These are phyloP conservation scores for Diachasmimorpha longicaudata DNA, from an alignment of 1,140 invertebrate genomes.

Conservation along the genomic window DNA sequence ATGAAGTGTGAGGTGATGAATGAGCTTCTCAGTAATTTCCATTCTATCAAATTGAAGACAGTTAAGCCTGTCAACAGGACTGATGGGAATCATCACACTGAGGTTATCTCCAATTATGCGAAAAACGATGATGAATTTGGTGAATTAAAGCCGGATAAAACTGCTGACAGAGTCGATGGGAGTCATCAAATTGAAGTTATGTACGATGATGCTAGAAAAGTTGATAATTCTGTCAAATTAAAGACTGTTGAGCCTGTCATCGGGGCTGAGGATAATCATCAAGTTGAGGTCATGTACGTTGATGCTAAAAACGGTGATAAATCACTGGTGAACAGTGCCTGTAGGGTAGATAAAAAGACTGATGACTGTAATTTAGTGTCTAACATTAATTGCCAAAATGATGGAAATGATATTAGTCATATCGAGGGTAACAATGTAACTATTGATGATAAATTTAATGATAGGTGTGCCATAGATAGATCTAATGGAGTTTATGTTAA, in stretches of 20 bases:
- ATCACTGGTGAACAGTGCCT: constrained; percentile 5
- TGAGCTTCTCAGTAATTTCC: constrained; percentile 53
- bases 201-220: background rate
- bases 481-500: constrained; percentile 45
- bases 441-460: constrained; percentile 17
- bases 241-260: constrained; percentile 43
- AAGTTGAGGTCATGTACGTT: too few relatives aligned
- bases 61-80: constrained; percentile 7
- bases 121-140: too few relatives aligned
- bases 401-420: background rate
- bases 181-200: background rate
- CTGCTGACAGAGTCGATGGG: background rate
- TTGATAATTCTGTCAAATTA: constrained; percentile 1
- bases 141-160: constrained; percentile 42
- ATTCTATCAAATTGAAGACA: constrained; percentile 50
- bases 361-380: constrained; percentile 31
- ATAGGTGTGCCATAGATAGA: constrained; percentile 56
- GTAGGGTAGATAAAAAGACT: constrained; percentile 47
- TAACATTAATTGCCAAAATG: constrained; percentile 4
- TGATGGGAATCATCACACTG: background rate
- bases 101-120: background rate
- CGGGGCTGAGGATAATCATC: background rate
- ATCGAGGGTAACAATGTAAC: constrained; percentile 3
- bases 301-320: constrained; percentile 4
- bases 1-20: constrained; percentile 51